phyloP scores from a whole-genome alignment of 2,797 vertebrate species.

The Carcharodon carcharias region DNA sequence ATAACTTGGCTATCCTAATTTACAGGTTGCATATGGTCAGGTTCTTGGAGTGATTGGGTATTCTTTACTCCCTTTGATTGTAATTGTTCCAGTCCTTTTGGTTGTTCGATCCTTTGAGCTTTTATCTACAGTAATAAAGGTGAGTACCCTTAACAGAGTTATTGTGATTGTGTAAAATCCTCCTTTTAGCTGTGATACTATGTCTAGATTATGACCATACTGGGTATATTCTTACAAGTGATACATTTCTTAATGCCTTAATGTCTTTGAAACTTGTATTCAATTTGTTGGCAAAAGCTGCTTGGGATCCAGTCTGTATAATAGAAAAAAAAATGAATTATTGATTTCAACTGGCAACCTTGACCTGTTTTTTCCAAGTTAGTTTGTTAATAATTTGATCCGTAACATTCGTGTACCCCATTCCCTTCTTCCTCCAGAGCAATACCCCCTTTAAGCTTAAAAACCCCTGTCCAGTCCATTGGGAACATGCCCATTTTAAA shows the following conservation, averaged over 20 bases:
- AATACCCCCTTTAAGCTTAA: neutral
- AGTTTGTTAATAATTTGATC: neutral
- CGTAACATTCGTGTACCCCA: neutral
- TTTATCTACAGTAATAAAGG: slow-evolving; percentile 87
- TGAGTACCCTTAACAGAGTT: slow-evolving; percentile 54
- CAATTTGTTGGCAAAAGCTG: neutral
- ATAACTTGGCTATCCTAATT: slow-evolving; percentile 6
- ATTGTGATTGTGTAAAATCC: neutral
- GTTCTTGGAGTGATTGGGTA: slow-evolving; percentile 97
- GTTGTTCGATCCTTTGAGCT: slow-evolving; percentile 85
- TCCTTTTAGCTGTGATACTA: neutral
- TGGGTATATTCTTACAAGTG: neutral
- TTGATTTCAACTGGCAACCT: neutral
- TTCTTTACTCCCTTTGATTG: slow-evolving; percentile 93
- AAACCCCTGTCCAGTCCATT: neutral
- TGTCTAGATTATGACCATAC: neutral
- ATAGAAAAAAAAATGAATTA: neutral
- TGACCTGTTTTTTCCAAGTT: neutral
- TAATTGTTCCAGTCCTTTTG: slow-evolving; percentile 84
- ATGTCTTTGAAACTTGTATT: neutral
- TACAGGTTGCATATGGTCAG: slow-evolving; percentile 91
- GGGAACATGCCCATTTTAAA: neutral
- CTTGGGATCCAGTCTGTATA: neutral
- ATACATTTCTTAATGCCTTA: neutral
- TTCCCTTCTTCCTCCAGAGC: neutral